Percentiles rank a stretch among this genome's conserved stretches.
phyloP scores from a whole-genome alignment of 2,113 vertebrate genomes.

The Pterocles gutturalis region DNA sequence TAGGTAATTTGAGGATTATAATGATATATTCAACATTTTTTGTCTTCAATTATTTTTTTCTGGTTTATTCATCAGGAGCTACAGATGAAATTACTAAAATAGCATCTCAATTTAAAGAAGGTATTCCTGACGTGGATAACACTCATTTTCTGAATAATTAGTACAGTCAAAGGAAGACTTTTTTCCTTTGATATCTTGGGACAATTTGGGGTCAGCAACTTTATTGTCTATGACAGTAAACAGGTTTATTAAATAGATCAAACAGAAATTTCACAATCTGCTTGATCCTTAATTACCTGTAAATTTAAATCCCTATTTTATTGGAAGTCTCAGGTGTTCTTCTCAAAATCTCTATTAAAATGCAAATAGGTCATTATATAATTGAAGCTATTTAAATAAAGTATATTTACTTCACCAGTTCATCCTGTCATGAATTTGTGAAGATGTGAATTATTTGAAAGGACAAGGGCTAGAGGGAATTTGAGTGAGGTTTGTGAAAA shows the following conservation, averaged over 20 bases:
- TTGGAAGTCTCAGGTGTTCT: conserved; percentile 65
- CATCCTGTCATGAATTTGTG: conserved; percentile 30
- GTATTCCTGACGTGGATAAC: neutral
- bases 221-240: conserved; percentile 44
- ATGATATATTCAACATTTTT: neutral
- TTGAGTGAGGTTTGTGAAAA: neutral
- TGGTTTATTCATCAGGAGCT: neutral
- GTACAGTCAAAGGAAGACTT: neutral
- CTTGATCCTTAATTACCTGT: conserved; percentile 67
- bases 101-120: neutral
- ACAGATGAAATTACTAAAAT: neutral
- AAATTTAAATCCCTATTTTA: conserved; percentile 70
- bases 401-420: conserved; percentile 27
- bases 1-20: neutral
- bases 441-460: neutral
- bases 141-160: neutral
- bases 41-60: neutral
- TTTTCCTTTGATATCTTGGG: conserved; percentile 10
- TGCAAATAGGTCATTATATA: conserved; percentile 76
- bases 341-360: conserved; percentile 75
- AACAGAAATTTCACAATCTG: conserved; percentile 64
- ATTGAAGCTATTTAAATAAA: conserved; percentile 70
- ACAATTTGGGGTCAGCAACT: conserved; percentile 40
- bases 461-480: neutral
- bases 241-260: conserved; percentile 69